Conservation (phyloP, 2,113 vertebrate species). For the Hydropotes inermis region DNA sequence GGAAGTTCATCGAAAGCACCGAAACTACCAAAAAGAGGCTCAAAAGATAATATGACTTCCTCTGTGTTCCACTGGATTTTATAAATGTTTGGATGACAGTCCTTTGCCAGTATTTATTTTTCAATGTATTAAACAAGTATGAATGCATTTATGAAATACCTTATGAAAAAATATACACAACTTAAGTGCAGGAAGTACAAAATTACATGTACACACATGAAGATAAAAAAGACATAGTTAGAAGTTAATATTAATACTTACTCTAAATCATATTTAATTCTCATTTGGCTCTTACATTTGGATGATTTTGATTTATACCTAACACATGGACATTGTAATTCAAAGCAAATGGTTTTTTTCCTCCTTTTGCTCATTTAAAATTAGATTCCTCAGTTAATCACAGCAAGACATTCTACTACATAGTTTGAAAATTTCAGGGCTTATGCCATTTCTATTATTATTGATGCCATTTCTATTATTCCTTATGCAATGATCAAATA, state of each 20-base stretch:
- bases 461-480: not conserved
- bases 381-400: not conserved
- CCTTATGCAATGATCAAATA: not conserved
- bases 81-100: not conserved
- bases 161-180: not conserved
- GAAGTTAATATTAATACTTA: constrained; percentile 57
- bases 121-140: not conserved
- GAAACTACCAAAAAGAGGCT: not conserved
- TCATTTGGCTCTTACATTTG: not conserved
- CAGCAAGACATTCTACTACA: not conserved
- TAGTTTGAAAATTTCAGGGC: not conserved
- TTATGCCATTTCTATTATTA: not conserved
- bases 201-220: not conserved
- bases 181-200: not conserved
- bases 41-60: not conserved
- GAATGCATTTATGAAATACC: not conserved
- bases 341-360: not conserved
- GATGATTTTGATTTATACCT: not conserved
- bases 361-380: constrained; percentile 7
- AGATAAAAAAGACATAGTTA: not conserved
- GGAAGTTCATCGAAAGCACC: not conserved
- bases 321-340: not conserved
- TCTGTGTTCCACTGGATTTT: not conserved
- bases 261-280: not conserved
- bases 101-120: constrained; percentile 11